Conservation (phyloP, 2,888 invertebrate genomes). For the Anoncus sp. region DNA sequence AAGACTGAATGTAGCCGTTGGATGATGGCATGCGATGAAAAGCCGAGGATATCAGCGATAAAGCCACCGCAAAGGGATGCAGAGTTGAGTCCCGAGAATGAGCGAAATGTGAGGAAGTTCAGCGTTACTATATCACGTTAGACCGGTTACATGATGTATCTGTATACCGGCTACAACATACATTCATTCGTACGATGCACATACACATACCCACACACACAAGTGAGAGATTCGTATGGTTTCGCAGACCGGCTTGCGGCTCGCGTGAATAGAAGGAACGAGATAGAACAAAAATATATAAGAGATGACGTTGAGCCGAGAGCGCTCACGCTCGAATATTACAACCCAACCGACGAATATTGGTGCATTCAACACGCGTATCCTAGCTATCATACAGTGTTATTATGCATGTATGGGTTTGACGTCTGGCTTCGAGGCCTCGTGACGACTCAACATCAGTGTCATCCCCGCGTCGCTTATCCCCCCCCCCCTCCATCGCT, state of each 20-base stretch:
- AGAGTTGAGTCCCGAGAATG: not conserved
- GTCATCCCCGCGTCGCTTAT: slow-evolving; percentile 38
- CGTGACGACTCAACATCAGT: slow-evolving; percentile 48
- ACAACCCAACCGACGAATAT: slow-evolving; percentile 33
- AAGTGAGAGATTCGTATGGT: not conserved
- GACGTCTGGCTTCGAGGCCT: slow-evolving; percentile 34
- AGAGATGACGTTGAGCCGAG: slow-evolving; percentile 28
- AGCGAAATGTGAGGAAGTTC: slow-evolving; percentile 16
- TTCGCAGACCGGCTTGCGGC: slow-evolving; percentile 16
- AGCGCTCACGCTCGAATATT: slow-evolving; percentile 19
- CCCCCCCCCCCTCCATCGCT: slow-evolving; percentile 11
- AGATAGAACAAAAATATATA: slow-evolving; percentile 4
- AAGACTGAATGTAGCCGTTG: not conserved
- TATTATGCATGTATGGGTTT: slow-evolving; percentile 32
- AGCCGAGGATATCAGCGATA: slow-evolving; percentile 28
- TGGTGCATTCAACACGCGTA: slow-evolving; percentile 16
- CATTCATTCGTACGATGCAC: slow-evolving; percentile 7
- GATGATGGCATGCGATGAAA: not conserved
- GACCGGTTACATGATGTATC: slow-evolving; percentile 11
- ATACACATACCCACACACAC: slow-evolving; percentile 21
- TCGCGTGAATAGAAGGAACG: slow-evolving; percentile 18
- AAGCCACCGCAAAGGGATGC: slow-evolving; percentile 2
- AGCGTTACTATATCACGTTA: slow-evolving; percentile 11
- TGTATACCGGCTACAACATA: slow-evolving; percentile 5
- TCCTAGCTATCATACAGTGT: not conserved